Conservation (phyloP, 2,888 invertebrate species). For the Hecatera dysodea region DNA sequence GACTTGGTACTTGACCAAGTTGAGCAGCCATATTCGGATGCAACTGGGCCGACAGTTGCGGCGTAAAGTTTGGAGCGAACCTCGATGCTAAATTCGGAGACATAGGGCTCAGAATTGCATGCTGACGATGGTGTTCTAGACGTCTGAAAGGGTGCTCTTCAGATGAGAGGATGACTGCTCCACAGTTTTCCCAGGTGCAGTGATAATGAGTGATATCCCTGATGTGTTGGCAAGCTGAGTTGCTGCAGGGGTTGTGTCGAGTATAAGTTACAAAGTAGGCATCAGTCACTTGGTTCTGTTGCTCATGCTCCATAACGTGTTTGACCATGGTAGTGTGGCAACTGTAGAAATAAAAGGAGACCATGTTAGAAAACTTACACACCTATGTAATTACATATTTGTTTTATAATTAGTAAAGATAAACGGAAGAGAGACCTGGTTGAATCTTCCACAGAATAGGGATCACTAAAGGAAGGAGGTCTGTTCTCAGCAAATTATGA, state of each 20-base stretch:
- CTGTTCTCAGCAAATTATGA: background rate
- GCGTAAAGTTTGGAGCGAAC: constrained; percentile 90
- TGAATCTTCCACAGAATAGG: no score
- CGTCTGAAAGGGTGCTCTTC: constrained; percentile 95
- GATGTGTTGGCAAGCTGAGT: constrained; percentile 93
- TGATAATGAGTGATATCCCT: constrained; percentile 96
- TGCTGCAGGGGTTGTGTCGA: constrained; percentile 92
- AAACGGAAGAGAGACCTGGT: background rate
- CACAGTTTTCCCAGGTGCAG: constrained; percentile 97
- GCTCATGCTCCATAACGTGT: constrained; percentile 96
- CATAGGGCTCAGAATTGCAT: constrained; percentile 93
- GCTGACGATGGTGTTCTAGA: constrained; percentile 96
- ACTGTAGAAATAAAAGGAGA: constrained; percentile 71
- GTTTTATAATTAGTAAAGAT: background rate
- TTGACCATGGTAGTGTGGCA: constrained; percentile 94
- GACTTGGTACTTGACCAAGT: constrained; percentile 84
- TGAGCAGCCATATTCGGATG: constrained; percentile 89
- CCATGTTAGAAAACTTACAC: background rate
- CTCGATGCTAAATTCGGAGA: constrained; percentile 90
- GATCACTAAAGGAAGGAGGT: no score
- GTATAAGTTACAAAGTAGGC: constrained; percentile 93
- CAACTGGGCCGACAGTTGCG: constrained; percentile 86
- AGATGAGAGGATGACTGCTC: constrained; percentile 94
- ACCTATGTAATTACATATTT: no score
- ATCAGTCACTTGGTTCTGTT: constrained; percentile 96